Conservation (phyloP, 1,140 invertebrate species). For the Sinella curviseta region DNA sequence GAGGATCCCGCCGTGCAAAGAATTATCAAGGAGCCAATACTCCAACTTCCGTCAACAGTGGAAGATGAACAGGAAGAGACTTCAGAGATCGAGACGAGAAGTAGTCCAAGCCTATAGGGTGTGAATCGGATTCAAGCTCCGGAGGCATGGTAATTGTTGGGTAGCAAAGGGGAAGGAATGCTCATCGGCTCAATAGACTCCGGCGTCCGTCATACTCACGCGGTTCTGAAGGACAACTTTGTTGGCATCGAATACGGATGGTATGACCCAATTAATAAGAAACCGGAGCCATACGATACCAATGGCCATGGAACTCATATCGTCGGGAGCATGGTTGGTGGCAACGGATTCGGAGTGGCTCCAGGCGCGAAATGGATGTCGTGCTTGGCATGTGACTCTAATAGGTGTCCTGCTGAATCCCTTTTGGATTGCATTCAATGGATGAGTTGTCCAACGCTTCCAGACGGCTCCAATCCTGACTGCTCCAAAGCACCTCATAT, state of each 20-base stretch:
- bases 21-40: no score
- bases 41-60: no score
- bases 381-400: background rate
- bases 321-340: background rate
- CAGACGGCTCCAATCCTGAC: conserved; percentile 1
- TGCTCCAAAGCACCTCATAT: conserved; percentile 32
- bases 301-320: background rate
- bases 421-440: background rate
- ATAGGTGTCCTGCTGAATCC: background rate
- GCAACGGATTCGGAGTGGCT: background rate
- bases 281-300: background rate
- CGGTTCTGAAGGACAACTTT: background rate
- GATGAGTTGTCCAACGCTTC: conserved; percentile 24
- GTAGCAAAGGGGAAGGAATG: background rate
- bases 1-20: no score
- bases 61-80: no score
- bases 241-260: background rate
- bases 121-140: no score
- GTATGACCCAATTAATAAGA: background rate
- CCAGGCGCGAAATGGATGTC: background rate
- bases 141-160: background rate
- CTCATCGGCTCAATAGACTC: background rate
- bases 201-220: background rate
- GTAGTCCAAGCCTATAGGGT: no score
- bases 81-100: no score